Conservation (phyloP, 2,113 vertebrate species). For the Amazona vittata region DNA sequence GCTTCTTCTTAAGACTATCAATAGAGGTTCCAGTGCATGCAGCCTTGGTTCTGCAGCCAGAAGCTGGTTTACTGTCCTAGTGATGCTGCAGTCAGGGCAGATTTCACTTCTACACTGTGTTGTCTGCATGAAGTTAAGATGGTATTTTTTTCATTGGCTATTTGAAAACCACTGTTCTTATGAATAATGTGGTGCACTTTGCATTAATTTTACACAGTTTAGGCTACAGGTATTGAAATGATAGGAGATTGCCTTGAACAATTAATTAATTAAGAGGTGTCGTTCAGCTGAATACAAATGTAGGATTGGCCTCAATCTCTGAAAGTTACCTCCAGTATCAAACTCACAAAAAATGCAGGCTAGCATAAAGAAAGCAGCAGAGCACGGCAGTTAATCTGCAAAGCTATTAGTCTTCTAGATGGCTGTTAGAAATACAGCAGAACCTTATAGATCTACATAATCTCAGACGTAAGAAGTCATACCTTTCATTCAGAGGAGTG, state of each 20-base stretch:
- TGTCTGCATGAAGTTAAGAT: neutral
- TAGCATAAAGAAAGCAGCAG: constrained; percentile 32
- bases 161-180: neutral
- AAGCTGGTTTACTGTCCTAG: neutral
- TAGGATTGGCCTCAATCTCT: neutral
- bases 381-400: constrained; percentile 37
- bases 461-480: constrained; percentile 26
- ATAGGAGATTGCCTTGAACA: neutral
- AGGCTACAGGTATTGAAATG: neutral
- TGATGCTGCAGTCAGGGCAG: neutral
- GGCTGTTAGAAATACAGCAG: constrained; percentile 23
- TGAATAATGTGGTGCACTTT: neutral
- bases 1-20: neutral
- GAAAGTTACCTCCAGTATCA: neutral
- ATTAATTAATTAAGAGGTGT: neutral
- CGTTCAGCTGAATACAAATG: neutral
- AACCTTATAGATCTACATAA: constrained; percentile 23
- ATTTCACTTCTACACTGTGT: neutral
- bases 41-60: neutral
- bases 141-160: neutral
- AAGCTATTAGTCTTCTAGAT: constrained; percentile 34
- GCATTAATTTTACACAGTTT: neutral
- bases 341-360: neutral
- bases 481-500: constrained; percentile 36
- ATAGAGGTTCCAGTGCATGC: neutral